phyloP scores from a whole-genome alignment of 2,888 invertebrate genomes.

The Melinaea menophilus region DNA sequence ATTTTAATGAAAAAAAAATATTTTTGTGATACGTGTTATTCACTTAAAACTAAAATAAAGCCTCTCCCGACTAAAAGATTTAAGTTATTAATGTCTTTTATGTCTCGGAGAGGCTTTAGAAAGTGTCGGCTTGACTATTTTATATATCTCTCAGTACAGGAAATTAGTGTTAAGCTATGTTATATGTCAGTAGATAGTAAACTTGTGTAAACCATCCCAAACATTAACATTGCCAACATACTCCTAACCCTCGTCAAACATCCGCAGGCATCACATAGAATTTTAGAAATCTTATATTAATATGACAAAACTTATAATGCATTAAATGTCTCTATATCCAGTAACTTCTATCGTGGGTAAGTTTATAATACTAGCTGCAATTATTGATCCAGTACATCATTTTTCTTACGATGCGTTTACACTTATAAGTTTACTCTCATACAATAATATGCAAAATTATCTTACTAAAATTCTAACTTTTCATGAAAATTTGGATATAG shows the following conservation, averaged over 20 bases:
- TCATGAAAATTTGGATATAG: not conserved
- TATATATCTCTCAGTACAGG: conserved; percentile 77
- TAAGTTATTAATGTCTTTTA: conserved; percentile 8
- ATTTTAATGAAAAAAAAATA: conserved; percentile 19
- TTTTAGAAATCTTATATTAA: not conserved
- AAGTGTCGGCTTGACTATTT: conserved; percentile 51
- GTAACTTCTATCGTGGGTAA: too few species aligned
- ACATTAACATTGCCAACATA: conserved; percentile 17
- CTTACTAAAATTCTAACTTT: too few species aligned
- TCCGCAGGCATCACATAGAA: conserved; percentile 1
- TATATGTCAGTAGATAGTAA: conserved; percentile 67
- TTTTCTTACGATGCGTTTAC: too few species aligned
- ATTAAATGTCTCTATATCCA: too few species aligned
- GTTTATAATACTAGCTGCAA: too few species aligned
- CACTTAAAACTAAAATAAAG: conserved; percentile 21
- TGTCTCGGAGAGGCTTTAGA: conserved; percentile 25
- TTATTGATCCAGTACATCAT: too few species aligned
- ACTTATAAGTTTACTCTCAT: too few species aligned
- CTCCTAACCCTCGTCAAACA: not conserved
- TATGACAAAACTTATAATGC: not conserved
- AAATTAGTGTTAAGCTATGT: conserved; percentile 68
- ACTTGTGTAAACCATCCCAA: conserved; percentile 48
- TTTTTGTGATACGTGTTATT: conserved; percentile 21
- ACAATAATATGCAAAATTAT: too few species aligned
- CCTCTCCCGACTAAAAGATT: conserved; percentile 16